A percentile compares a stretch with the other conserved stretches of the same genome.
These are phyloP conservation scores for Aphidius gifuensis DNA, from an alignment of 1,140 invertebrate species.

Conservation along the genomic window DNA sequence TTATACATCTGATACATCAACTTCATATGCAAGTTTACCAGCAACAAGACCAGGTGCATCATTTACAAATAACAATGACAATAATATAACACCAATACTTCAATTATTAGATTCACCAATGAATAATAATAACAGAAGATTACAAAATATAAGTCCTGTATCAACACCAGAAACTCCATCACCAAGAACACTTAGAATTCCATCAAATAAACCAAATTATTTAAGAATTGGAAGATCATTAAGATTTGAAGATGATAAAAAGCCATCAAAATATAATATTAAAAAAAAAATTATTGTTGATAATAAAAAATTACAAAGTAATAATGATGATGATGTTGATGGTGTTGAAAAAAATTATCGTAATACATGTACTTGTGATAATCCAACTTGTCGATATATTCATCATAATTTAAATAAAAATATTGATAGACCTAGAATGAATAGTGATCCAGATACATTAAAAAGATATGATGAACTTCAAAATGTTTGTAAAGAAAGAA, in stretches of 20 bases:
- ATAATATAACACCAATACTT: constrained; percentile 36
- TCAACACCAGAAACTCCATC: constrained; percentile 52
- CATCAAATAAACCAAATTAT: constrained; percentile 41
- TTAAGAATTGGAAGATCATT: constrained; percentile 31
- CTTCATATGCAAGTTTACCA: constrained; percentile 48
- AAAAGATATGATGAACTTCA: constrained; percentile 45
- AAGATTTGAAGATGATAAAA: constrained; percentile 1
- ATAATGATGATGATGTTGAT: not conserved
- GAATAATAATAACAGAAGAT: constrained; percentile 25
- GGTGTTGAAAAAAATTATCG: constrained; percentile 5
- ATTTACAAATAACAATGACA: constrained; percentile 3
- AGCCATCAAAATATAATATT: not conserved
- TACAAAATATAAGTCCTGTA: constrained; percentile 40
- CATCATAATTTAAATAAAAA: constrained; percentile 32
- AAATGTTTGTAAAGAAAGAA: constrained; percentile 42
- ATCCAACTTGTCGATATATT: constrained; percentile 39
- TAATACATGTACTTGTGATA: constrained; percentile 32
- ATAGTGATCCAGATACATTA: constrained; percentile 36
- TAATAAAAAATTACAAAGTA: not conserved
- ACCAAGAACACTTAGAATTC: constrained; percentile 42
- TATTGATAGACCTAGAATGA: constrained; percentile 29
- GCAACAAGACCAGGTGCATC: constrained; percentile 23
- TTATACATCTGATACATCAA: constrained; percentile 22
- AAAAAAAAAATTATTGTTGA: not conserved
- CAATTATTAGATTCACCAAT: constrained; percentile 43